A percentile compares a stretch with the other conserved stretches of the same genome.
Conservation (phyloP, 2,113 vertebrate species). For the Ameiurus melas region DNA sequence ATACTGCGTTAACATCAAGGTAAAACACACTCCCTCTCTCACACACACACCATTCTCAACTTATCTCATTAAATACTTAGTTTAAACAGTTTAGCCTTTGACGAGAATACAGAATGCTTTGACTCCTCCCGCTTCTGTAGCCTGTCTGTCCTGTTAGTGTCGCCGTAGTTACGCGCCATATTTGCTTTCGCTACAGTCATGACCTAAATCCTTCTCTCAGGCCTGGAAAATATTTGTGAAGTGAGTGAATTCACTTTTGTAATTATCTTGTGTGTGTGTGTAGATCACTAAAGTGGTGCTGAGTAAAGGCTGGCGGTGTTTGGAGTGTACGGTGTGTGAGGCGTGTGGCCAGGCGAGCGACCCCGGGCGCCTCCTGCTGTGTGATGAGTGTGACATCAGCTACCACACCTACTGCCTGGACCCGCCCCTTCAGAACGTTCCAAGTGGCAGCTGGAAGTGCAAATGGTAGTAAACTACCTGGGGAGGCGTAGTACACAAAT, state of each 20-base stretch:
- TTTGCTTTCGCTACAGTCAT: neutral
- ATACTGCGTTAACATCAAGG: constrained; percentile 97
- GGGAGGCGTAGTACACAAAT: neutral
- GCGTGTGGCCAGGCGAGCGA: constrained; percentile 96
- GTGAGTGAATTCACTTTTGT: neutral
- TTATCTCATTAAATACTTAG: neutral
- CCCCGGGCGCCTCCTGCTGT: constrained; percentile 90
- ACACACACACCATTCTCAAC: neutral
- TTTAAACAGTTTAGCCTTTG: neutral
- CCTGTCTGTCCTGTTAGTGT: neutral
- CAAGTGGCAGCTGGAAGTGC: constrained; percentile 98
- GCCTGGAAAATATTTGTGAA: constrained; percentile 1
- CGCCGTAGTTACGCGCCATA: neutral
- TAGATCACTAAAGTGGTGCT: constrained; percentile 96
- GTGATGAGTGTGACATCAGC: constrained; percentile 97
- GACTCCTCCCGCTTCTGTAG: neutral
- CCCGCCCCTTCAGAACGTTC: constrained; percentile 94
- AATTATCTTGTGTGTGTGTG: neutral
- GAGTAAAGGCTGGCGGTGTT: constrained; percentile 96
- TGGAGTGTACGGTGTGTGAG: constrained; percentile 97
- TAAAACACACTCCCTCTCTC: constrained; percentile 54
- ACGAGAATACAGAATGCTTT: neutral
- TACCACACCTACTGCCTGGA: constrained; percentile 98
- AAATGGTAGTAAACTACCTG: constrained; percentile 79
- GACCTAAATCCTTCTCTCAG: neutral